These are phyloP conservation scores for Neogale vison DNA, from an alignment of 2,113 vertebrate genomes.

Conservation along the genomic window DNA sequence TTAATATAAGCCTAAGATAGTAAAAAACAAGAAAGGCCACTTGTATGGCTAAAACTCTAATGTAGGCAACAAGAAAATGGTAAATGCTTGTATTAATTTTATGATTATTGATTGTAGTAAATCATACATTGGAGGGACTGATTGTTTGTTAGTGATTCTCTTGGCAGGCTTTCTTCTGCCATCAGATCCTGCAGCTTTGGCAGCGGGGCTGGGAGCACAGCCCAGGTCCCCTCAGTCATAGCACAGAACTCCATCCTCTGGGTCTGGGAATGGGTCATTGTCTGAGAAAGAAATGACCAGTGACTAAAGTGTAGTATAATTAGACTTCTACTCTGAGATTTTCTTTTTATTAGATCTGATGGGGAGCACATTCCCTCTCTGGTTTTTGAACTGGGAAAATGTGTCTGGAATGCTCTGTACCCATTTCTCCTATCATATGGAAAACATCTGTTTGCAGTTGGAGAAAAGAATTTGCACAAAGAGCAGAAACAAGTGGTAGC, in stretches of 20 bases:
- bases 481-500: background rate
- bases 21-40: constrained; percentile 43
- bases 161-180: background rate
- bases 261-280: background rate
- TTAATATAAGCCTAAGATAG: constrained; percentile 20
- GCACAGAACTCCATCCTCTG: background rate
- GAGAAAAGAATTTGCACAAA: background rate
- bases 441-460: background rate
- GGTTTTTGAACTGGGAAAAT: background rate
- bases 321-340: background rate
- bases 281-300: background rate
- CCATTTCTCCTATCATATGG: background rate
- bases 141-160: background rate
- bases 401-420: background rate
- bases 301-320: background rate
- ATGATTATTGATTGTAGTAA: constrained; percentile 24
- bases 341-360: background rate
- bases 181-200: background rate
- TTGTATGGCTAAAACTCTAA: constrained; percentile 23
- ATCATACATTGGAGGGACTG: background rate
- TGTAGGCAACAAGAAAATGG: constrained; percentile 17
- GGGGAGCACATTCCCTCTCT: background rate
- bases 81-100: constrained; percentile 27
- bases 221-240: background rate
- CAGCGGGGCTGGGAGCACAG: background rate